Base-by-base conservation (phyloP, 2,888 invertebrate genomes). In the Abscondita cerata region DNA sequence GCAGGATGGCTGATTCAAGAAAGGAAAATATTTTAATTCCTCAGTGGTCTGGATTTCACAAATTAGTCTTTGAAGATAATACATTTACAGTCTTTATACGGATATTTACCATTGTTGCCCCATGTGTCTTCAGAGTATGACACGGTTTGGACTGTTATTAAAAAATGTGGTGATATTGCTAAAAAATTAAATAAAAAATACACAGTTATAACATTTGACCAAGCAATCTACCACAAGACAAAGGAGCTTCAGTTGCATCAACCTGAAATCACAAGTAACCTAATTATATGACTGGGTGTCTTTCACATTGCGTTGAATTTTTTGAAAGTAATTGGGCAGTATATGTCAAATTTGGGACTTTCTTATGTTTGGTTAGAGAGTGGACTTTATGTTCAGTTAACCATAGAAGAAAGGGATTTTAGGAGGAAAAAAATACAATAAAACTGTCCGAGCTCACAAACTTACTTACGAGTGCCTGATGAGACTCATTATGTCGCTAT, bases 241-340 rank as follows among this genome's bases (percentile, higher is more conserved):
- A n/a, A n/a, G n/a, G 63, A 67, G 51, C 19, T 65, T 13, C 66
- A 68, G 20, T 67, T 63, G 66, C 19, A 46, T 11, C 52, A 60
- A 20, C 40, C 25, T n/a, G 5, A 36, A 9, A 3, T 5, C n/a
- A 36, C 36, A 8, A 36, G 12, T n/a, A 5, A 36, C n/a, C n/a
- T n/a, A n/a, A n/a, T n/a, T n/a, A 13, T 68, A 8, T 36, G 66
- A 11, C 25, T 68, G 31, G 65, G 67, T 12, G 68, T 64, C 11
- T 62, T 68, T 51, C 66, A 67, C 47, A 58, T 64, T 34, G 56
- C 58, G 40, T 8, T 66, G 13, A 67, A 68, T 40, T 68, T 68
- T 44, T 40, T 65, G 25, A 65, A n/a, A n/a, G n/a, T n/a, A n/a
- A n/a, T n/a, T n/a, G n/a, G n/a, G n/a, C n/a, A n/a, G n/a, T n/a